phyloP scores from a whole-genome alignment of 2,797 vertebrate genomes.

The Alectoris magna region DNA sequence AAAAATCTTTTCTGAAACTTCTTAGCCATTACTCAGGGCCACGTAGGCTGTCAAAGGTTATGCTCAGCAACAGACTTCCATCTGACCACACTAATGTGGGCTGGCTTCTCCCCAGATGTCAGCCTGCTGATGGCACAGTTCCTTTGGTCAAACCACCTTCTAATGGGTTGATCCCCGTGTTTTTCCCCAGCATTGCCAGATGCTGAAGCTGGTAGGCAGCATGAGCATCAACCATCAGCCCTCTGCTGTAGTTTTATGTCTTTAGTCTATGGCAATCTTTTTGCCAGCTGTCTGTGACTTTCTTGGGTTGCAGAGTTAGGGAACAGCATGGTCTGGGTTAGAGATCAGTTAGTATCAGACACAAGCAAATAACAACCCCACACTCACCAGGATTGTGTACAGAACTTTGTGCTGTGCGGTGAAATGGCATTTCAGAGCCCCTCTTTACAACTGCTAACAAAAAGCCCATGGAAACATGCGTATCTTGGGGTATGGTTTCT shows the following conservation, averaged over 20 bases:
- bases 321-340: background rate
- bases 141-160: background rate
- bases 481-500: background rate
- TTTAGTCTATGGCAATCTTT: background rate
- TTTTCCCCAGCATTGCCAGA: background rate
- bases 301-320: background rate
- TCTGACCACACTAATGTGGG: background rate
- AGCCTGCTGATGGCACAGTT: background rate
- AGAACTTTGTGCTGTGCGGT: background rate
- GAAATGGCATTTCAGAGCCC: background rate
- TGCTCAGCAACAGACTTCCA: background rate
- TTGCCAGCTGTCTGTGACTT: accelerated
- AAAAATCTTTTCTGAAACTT: background rate
- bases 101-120: background rate
- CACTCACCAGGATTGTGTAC: background rate
- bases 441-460: background rate
- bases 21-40: background rate
- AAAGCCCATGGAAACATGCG: background rate
- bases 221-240: background rate
- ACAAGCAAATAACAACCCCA: accelerated
- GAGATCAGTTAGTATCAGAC: background rate
- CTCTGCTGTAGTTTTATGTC: background rate
- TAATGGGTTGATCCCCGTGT: accelerated
- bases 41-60: background rate
- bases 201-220: background rate